Conservation (phyloP, 1,140 invertebrate genomes). For the Drosophila pallidifrons region DNA sequence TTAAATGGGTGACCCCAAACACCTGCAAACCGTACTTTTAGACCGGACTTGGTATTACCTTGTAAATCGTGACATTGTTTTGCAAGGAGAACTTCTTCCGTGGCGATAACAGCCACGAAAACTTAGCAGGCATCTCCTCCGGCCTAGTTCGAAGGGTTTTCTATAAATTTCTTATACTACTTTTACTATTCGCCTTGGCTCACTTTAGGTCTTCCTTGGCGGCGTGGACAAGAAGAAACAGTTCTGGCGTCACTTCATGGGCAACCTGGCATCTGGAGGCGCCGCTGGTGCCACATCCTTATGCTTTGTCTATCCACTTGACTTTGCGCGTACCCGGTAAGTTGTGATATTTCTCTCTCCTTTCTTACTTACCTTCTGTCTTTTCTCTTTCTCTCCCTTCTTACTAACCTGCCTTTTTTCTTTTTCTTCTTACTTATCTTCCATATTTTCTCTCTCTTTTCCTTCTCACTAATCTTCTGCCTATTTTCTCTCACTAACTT, state of each 20-base stretch:
- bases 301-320: conserved; percentile 97
- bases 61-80: too few species aligned
- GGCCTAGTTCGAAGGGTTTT: too few species aligned
- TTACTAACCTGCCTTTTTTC: neutral
- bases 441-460: neutral
- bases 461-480: too few species aligned
- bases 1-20: too few species aligned
- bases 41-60: too few species aligned
- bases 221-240: conserved; percentile 93
- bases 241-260: conserved; percentile 93
- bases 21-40: too few species aligned
- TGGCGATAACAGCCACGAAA: too few species aligned
- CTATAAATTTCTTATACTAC: too few species aligned
- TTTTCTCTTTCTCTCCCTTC: neutral
- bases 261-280: conserved; percentile 96
- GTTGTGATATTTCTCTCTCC: neutral
- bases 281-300: conserved; percentile 96
- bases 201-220: conserved; percentile 77
- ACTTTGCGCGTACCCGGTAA: conserved; percentile 94
- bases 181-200: neutral
- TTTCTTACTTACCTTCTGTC: neutral
- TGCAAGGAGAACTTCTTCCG: too few species aligned
- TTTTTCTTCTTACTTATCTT: neutral
- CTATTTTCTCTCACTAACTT: too few species aligned
- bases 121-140: too few species aligned